Evolutionary conservation across 2,797 vertebrate species (phyloP).

Genomic region (Tokudaia tokunoshimensis): DNA sequence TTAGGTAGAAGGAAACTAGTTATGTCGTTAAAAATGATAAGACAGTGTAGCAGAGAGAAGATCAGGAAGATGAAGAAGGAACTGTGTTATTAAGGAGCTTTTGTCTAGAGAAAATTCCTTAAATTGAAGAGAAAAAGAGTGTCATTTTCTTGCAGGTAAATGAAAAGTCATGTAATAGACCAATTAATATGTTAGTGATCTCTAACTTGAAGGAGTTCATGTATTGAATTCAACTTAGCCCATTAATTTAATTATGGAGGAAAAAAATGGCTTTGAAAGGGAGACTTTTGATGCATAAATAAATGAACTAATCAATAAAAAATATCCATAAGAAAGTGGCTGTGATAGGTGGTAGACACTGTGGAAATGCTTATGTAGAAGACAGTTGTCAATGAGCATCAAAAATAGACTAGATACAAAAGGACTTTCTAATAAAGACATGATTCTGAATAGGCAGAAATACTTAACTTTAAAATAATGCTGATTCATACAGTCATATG

Average conservation of each 20-base stretch:
- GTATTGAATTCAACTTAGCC: conserved; percentile 34
- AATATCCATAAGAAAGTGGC: neutral
- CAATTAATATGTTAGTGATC: conserved; percentile 13
- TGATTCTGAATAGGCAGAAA: neutral
- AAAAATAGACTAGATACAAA: neutral
- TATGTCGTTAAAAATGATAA: neutral
- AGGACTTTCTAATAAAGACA: neutral
- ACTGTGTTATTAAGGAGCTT: conserved; percentile 15
- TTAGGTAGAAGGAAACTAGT: neutral
- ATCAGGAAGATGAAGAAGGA: neutral
- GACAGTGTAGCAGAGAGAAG: neutral
- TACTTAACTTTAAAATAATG: neutral
- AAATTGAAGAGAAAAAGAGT: neutral
- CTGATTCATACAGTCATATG: neutral
- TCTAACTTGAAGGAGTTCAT: conserved; percentile 32
- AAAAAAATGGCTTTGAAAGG: neutral
- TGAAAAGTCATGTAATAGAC: neutral
- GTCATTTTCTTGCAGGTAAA: neutral
- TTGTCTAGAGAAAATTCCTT: neutral
- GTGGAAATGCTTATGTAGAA: neutral
- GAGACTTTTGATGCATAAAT: too few species aligned
- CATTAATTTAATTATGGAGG: neutral
- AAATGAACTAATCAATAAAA: neutral
- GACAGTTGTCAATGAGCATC: neutral
- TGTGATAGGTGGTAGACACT: neutral